These are phyloP conservation scores for Hartigia nigra DNA, from an alignment of 2,888 invertebrate genomes.

Conservation along the genomic window DNA sequence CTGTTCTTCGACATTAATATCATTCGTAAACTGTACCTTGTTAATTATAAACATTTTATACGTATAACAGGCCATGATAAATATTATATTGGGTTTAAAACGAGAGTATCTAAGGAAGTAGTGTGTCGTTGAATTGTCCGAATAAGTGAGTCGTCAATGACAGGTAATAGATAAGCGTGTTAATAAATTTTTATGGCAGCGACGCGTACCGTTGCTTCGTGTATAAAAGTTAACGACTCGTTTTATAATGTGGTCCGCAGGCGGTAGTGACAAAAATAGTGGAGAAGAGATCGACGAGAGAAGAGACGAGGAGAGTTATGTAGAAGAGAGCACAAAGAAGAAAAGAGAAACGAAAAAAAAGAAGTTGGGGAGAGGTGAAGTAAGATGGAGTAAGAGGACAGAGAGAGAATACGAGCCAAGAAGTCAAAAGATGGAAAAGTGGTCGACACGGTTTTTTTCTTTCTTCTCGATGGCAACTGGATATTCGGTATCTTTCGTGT, in stretches of 20 bases:
- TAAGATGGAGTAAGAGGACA: background rate
- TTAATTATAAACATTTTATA: background rate
- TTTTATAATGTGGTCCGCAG: slow-evolving; percentile 13
- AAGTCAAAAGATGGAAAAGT: background rate
- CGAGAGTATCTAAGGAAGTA: background rate
- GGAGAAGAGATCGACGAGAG: background rate
- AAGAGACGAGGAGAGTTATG: background rate
- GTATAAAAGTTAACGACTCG: slow-evolving; percentile 16
- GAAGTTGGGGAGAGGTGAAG: background rate
- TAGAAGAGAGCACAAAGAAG: background rate
- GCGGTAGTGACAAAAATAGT: background rate
- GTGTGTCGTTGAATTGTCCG: background rate
- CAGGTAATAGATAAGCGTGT: background rate
- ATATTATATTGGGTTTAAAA: background rate
- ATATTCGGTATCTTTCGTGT: background rate
- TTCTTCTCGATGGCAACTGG: too few species aligned
- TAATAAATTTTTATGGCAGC: background rate
- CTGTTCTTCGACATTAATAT: too few species aligned
- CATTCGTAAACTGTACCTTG: too few species aligned
- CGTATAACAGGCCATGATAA: background rate
- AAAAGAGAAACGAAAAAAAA: background rate
- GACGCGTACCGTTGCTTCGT: background rate
- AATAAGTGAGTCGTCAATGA: background rate
- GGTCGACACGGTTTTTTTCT: background rate
- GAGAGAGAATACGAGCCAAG: background rate